Evolutionary conservation across 2,113 vertebrate genomes (phyloP).

Genomic region (Dunckerocampus dactyliophorus): DNA sequence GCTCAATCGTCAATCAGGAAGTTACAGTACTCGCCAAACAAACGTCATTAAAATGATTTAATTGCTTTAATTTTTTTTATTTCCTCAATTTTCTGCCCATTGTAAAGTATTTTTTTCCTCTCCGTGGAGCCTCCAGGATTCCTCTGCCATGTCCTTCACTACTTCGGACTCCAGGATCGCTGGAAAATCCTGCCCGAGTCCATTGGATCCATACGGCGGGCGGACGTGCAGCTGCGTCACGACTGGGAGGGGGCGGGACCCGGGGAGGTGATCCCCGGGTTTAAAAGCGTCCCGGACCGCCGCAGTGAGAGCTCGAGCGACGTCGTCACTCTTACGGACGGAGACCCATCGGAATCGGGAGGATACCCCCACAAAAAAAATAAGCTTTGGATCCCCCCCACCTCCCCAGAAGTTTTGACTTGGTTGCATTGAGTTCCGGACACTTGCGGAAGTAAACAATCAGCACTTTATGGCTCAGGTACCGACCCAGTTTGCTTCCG

Average conservation of each 20-base stretch:
- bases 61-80: no score
- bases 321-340: slow-evolving; percentile 63
- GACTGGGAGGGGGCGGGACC: slow-evolving; percentile 41
- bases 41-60: no score
- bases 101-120: no score
- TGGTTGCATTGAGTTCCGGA: no score
- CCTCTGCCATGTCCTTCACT: no score
- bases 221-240: slow-evolving; percentile 49
- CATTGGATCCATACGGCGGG: slow-evolving; percentile 27
- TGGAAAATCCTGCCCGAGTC: slow-evolving; percentile 1
- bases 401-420: background rate
- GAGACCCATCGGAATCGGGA: slow-evolving; percentile 40
- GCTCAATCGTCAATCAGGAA: no score
- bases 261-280: slow-evolving; percentile 73
- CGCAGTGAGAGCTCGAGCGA: slow-evolving; percentile 44
- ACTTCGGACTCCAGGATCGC: no score
- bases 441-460: slow-evolving; percentile 9
- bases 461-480: slow-evolving; percentile 57
- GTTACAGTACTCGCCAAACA: no score
- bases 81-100: no score
- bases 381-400: background rate
- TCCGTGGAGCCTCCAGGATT: no score
- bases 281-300: slow-evolving; percentile 67
- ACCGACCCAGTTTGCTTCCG: slow-evolving; percentile 23
- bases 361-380: slow-evolving; percentile 34